phyloP scores from a whole-genome alignment of 1,140 invertebrate genomes.

The Brachionus plicatilis region DNA sequence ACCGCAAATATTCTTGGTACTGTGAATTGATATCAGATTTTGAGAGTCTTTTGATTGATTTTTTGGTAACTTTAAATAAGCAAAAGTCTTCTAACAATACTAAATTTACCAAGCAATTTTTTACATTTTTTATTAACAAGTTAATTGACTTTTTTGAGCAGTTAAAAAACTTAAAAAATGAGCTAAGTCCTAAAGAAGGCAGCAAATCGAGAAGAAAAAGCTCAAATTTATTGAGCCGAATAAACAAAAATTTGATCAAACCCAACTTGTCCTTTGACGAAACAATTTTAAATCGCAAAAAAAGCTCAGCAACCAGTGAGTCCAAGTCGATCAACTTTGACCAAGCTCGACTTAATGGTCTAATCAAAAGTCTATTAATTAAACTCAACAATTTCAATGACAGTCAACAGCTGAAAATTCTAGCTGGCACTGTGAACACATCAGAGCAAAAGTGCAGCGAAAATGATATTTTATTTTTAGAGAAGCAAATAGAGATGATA shows the following conservation, averaged over 20 bases:
- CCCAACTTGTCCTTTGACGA: neutral
- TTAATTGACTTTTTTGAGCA: slow-evolving; percentile 4
- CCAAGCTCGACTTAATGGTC: neutral
- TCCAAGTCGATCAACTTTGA: neutral
- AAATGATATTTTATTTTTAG: neutral
- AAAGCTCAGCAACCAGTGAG: neutral
- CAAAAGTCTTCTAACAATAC: neutral
- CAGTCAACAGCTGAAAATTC: neutral
- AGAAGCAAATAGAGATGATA: neutral
- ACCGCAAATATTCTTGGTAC: neutral
- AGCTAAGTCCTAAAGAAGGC: neutral
- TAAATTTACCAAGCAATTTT: neutral
- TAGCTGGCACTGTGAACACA: neutral
- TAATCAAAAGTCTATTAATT: neutral
- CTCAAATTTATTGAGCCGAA: neutral
- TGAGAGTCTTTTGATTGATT: slow-evolving; percentile 2
- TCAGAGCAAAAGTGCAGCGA: neutral
- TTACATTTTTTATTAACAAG: slow-evolving; percentile 33
- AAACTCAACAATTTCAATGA: neutral
- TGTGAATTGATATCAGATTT: slow-evolving; percentile 16
- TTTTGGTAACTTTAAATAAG: neutral
- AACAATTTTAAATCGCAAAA: neutral
- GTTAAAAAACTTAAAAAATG: slow-evolving; percentile 13
- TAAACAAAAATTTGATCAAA: neutral
- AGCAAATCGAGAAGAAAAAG: neutral